Conservation (phyloP, 2,113 vertebrate genomes). For the Dicentrarchus labrax region DNA sequence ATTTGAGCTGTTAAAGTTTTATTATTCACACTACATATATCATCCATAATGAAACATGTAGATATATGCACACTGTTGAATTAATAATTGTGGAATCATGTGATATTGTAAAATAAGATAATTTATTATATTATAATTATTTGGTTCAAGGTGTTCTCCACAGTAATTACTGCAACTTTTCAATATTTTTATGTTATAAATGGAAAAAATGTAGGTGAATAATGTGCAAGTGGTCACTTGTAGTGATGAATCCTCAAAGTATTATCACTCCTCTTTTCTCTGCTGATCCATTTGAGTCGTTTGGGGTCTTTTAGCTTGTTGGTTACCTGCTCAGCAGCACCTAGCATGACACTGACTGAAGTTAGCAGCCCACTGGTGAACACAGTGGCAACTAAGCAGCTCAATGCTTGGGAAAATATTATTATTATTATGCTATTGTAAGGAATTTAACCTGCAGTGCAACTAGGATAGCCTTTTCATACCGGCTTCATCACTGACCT, state of each 20-base stretch:
- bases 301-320: background rate
- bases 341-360: background rate
- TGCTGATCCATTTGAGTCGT: background rate
- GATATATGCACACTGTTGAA: background rate
- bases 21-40: background rate
- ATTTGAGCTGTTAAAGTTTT: background rate
- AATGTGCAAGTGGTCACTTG: background rate
- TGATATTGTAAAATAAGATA: background rate
- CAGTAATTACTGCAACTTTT: background rate
- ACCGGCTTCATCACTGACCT: background rate
- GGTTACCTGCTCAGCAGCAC: background rate
- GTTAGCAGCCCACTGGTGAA: background rate
- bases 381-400: background rate
- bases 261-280: background rate
- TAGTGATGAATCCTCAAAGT: background rate
- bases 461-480: background rate
- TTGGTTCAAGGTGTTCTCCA: background rate
- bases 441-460: background rate
- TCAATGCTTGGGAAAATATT: background rate
- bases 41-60: background rate
- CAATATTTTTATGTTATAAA: background rate
- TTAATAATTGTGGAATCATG: background rate
- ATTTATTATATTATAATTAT: background rate
- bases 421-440: no score
- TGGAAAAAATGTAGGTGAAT: background rate